phyloP scores from a whole-genome alignment of 2,797 vertebrate species.

The Fringilla coelebs region DNA sequence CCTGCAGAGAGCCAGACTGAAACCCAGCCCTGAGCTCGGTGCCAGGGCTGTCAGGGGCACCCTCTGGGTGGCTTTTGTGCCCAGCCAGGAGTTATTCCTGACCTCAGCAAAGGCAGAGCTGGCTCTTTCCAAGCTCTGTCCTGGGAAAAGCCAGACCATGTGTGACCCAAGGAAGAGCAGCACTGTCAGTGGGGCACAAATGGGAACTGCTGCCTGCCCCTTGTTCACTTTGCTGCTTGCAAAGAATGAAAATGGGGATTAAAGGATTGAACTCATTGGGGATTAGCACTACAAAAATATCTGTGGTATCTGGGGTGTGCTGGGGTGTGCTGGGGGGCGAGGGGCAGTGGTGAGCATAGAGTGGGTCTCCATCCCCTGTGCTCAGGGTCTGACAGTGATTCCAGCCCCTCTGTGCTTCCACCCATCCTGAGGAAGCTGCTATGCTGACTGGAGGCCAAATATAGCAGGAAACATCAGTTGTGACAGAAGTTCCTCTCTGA shows the following conservation, averaged over 20 bases:
- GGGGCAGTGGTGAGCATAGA: accelerated
- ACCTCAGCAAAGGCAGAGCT: not conserved
- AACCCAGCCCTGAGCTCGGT: not conserved
- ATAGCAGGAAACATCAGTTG: not conserved
- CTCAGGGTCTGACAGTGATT: not conserved
- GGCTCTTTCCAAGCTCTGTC: not conserved
- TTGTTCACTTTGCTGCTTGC: not conserved
- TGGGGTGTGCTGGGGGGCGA: not conserved
- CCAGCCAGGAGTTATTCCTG: not conserved
- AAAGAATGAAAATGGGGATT: not conserved
- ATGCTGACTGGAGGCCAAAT: not conserved
- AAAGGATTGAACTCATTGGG: not conserved
- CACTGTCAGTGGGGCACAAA: not conserved
- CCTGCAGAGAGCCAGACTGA: not conserved
- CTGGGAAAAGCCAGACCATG: not conserved
- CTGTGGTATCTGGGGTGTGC: accelerated
- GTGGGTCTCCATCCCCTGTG: not conserved
- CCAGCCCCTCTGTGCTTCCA: not conserved
- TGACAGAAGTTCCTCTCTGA: not conserved
- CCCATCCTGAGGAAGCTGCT: not conserved
- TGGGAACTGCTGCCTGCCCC: not conserved
- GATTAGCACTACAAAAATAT: not conserved
- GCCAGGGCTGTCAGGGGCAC: not conserved
- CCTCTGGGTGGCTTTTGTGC: not conserved
- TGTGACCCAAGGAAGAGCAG: not conserved